Percentiles rank a stretch among this genome's conserved stretches.
These are phyloP conservation scores for Athetis lepigone DNA, from an alignment of 2,888 invertebrate genomes.

Conservation along the genomic window DNA sequence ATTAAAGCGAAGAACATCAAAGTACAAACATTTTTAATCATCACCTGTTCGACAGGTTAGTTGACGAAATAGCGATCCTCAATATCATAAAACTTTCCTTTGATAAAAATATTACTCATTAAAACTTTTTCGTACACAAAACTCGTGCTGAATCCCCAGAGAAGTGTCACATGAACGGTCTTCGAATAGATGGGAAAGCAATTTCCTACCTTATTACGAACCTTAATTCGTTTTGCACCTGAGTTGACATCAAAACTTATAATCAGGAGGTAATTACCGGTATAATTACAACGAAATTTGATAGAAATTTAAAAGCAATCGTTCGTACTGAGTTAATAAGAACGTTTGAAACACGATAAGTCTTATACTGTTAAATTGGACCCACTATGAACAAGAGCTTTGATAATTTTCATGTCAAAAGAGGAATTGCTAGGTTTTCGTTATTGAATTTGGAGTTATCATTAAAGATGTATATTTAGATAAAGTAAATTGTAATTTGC, in stretches of 20 bases:
- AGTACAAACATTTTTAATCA: conserved; percentile 49
- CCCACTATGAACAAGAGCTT: conserved; percentile 54
- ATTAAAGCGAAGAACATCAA: conserved; percentile 47
- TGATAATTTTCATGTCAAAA: conserved; percentile 63
- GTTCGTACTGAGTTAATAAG: conserved; percentile 46
- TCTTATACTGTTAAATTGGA: conserved; percentile 55
- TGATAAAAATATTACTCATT: conserved; percentile 75
- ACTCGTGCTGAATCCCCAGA: conserved; percentile 57
- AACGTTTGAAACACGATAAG: conserved; percentile 56
- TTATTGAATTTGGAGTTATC: conserved; percentile 56
- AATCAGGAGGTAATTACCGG: conserved; percentile 74
- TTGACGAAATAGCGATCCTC: conserved; percentile 66
- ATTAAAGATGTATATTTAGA: conserved; percentile 54
- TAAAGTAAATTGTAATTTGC: conserved; percentile 52
- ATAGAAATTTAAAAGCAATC: conserved; percentile 50
- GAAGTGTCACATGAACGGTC: conserved; percentile 64
- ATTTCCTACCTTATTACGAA: conserved; percentile 72
- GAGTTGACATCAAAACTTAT: conserved; percentile 77
- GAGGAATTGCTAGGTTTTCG: conserved; percentile 56
- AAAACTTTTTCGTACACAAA: conserved; percentile 69
- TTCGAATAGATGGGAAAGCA: conserved; percentile 68
- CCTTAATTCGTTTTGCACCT: conserved; percentile 78
- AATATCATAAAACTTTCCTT: conserved; percentile 72
- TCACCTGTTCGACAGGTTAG: conserved; percentile 56
- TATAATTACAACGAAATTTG: conserved; percentile 67